Conservation (phyloP, 2,888 invertebrate species). For the Lucinisca nassula region DNA sequence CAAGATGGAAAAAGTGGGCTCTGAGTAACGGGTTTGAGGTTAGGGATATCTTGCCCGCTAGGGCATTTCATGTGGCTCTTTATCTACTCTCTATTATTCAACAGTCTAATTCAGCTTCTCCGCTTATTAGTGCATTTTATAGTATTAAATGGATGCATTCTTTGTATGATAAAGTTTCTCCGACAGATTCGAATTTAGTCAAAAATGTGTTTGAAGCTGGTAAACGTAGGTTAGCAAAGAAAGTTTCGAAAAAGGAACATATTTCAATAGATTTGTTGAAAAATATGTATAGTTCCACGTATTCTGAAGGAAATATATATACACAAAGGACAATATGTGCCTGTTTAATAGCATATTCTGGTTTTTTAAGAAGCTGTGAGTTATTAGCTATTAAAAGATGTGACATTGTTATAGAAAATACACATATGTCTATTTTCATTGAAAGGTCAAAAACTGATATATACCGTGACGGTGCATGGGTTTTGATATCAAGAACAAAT, state of each 20-base stretch:
- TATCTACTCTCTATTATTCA: constrained; percentile 61
- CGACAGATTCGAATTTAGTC: background rate
- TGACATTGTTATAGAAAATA: too few species aligned
- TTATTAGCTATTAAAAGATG: constrained; percentile 30
- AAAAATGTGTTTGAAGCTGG: constrained; percentile 3
- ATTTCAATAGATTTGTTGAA: background rate
- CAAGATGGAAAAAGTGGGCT: constrained; percentile 52
- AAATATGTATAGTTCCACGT: background rate
- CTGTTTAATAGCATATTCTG: constrained; percentile 1
- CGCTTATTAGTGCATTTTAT: constrained; percentile 66
- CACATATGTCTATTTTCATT: too few species aligned
- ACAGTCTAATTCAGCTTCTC: constrained; percentile 46
- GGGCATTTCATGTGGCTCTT: constrained; percentile 55
- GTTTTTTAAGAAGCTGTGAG: constrained; percentile 51
- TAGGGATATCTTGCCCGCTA: constrained; percentile 59
- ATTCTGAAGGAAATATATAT: constrained; percentile 19
- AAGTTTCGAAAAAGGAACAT: background rate
- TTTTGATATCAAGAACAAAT: too few species aligned
- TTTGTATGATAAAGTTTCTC: too few species aligned
- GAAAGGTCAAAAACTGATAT: too few species aligned
- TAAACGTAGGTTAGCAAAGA: background rate
- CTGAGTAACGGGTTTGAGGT: constrained; percentile 18
- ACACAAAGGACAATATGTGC: constrained; percentile 51
- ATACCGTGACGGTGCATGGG: too few species aligned
- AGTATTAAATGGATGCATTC: background rate